Evolutionary conservation across 1,140 invertebrate species (phyloP), one percentile per base, ranked within the genome.

Genomic region (Archegozetes longisetosus): DNA sequence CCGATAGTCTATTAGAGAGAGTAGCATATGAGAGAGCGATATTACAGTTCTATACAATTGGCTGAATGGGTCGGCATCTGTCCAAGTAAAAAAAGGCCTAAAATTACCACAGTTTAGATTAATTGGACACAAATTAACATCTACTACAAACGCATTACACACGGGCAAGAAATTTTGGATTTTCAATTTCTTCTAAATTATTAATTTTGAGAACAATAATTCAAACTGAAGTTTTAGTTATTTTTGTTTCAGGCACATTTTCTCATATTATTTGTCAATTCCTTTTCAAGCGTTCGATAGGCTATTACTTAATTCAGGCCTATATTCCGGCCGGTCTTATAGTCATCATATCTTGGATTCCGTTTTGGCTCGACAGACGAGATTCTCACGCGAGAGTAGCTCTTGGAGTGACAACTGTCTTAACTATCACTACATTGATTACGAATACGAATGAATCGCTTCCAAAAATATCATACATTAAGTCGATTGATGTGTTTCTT

Each of bases 291-390:
- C 83, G 93, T 64, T 94, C 89, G 68, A 92, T 97, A 86, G 93
- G 93, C 68, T 97, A 97, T 81, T 97, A 98, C 79, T 79, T 97
- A 68, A 97, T 97, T 77, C 94, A 98, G 78, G 97, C 97, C 74
- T 97, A 97, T 79, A 94, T 97, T 77, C 93, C 93, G 66, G 94
- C 91, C 71, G 87, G 89, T 72, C 83, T 98, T 71, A 97, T 98
- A 76, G 93, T 98, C 73, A 93, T 95, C 75, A 95, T 97, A 76
- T 94, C 89, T 66, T 97, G 93, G 92, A 91, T 97, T 70, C 89
- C 86, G 70, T 93, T 92, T 79, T 92, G 87, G 86, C 77, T 88
- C 69, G 85, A 94, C 76, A 81, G 90, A 70, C 91, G 93, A 75
- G 92, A 92, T 65, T 95, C 91, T 62, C 93, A 93, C 64, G 93